Evolutionary conservation across 2,888 invertebrate genomes (phyloP).

Genomic region (Plutella xylostella): DNA sequence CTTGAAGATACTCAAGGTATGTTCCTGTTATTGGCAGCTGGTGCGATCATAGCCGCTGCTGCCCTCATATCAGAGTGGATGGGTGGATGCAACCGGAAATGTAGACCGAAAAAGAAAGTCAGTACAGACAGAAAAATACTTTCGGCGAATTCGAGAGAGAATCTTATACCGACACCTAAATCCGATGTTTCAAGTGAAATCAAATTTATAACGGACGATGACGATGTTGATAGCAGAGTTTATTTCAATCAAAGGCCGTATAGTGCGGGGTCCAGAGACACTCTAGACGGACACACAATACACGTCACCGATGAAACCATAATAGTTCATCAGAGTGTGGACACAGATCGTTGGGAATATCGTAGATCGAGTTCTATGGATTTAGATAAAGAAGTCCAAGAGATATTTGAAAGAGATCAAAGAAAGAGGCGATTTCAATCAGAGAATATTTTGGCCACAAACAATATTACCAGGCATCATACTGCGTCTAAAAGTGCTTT

Average conservation of each 20-base stretch:
- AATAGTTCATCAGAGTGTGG: conserved; percentile 36
- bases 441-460: conserved; percentile 21
- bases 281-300: conserved; percentile 44
- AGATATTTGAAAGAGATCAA: conserved; percentile 47
- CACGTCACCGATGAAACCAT: conserved; percentile 43
- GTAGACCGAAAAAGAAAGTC: conserved; percentile 37
- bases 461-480: conserved; percentile 24
- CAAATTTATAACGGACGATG: conserved; percentile 20
- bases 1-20: conserved; percentile 86
- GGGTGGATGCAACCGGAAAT: conserved; percentile 75
- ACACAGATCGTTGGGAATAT: conserved; percentile 30
- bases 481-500: conserved; percentile 36
- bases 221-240: conserved; percentile 24
- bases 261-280: conserved; percentile 38
- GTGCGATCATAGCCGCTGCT: conserved; percentile 73
- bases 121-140: conserved; percentile 19
- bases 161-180: conserved; percentile 28
- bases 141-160: conserved; percentile 27
- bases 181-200: conserved; percentile 20
- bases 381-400: conserved; percentile 49
- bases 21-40: conserved; percentile 79
- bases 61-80: conserved; percentile 78
- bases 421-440: conserved; percentile 24
- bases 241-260: conserved; percentile 27
- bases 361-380: conserved; percentile 51